A percentile compares a stretch with the other conserved stretches of the same genome.
These are phyloP conservation scores for Bufo gargarizans DNA, from an alignment of 2,113 vertebrate species.

Conservation along the genomic window DNA sequence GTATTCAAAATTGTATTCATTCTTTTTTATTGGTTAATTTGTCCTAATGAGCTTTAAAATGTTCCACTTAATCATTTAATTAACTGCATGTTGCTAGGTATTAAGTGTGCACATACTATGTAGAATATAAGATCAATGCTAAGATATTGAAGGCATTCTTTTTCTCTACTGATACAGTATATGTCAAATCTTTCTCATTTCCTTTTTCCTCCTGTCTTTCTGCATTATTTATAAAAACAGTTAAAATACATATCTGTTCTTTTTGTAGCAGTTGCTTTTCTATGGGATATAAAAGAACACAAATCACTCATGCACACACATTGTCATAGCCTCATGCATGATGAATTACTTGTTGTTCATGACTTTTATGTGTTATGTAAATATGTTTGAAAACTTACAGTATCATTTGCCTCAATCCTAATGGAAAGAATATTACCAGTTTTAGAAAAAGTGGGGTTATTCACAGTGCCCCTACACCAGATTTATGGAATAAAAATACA, in stretches of 20 bases:
- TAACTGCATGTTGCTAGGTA: slow-evolving; percentile 9
- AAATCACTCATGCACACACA: not conserved
- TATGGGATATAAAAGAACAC: not conserved
- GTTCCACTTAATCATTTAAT: not conserved
- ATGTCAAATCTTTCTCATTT: not conserved
- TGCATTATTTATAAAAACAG: not conserved
- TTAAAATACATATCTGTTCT: not conserved
- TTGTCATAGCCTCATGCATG: not conserved
- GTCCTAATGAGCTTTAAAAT: not conserved
- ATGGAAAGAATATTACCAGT: too few relatives aligned
- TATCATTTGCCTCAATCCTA: too few relatives aligned
- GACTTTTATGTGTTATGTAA: too few relatives aligned
- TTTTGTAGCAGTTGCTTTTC: not conserved
- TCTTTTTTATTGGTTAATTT: not conserved
- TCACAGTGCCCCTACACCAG: too few relatives aligned
- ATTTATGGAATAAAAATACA: too few relatives aligned
- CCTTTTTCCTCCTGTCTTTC: not conserved
- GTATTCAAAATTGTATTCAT: not conserved
- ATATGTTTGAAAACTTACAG: too few relatives aligned
- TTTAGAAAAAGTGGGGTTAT: too few relatives aligned
- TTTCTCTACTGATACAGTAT: not conserved
- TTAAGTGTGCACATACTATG: not conserved
- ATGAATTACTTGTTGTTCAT: not conserved
- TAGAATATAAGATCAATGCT: not conserved
- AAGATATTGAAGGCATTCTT: not conserved